These are phyloP conservation scores for Malurus cyaneus DNA, from an alignment of 2,113 vertebrate species.

Conservation along the genomic window DNA sequence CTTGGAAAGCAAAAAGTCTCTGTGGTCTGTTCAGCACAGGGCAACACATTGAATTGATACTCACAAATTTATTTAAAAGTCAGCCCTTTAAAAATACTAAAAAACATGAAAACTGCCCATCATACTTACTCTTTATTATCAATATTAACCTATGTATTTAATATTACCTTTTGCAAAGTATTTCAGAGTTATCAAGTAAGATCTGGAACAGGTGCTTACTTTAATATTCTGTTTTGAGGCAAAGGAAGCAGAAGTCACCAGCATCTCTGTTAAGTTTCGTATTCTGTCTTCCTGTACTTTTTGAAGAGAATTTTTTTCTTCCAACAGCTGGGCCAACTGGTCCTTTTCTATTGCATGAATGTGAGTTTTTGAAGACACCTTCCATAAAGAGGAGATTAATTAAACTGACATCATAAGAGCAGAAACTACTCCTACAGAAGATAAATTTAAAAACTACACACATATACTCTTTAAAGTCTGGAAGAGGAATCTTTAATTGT, in stretches of 20 bases:
- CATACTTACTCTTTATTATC: background rate
- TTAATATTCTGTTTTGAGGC: slow-evolving; percentile 64
- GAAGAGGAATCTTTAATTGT: background rate
- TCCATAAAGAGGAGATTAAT: background rate
- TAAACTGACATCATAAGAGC: background rate
- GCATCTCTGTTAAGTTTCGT: slow-evolving; percentile 84
- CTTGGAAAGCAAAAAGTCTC: background rate
- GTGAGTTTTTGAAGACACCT: slow-evolving; percentile 88
- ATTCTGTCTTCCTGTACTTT: slow-evolving; percentile 88
- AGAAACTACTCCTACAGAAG: background rate
- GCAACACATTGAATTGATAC: background rate
- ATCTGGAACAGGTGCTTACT: slow-evolving; percentile 67
- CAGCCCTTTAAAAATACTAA: background rate
- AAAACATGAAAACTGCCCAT: background rate
- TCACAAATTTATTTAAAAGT: background rate
- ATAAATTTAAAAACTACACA: background rate
- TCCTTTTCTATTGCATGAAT: slow-evolving; percentile 89
- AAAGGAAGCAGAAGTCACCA: slow-evolving; percentile 85
- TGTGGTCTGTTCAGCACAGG: background rate
- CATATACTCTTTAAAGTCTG: background rate
- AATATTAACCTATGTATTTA: background rate
- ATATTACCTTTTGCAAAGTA: background rate
- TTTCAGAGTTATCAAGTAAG: background rate
- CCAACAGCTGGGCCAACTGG: slow-evolving; percentile 84
- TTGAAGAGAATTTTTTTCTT: slow-evolving; percentile 92